Percentiles rank a stretch among this genome's conserved stretches.
phyloP scores from a whole-genome alignment of 1,140 invertebrate genomes.

The Euwallacea similis region DNA sequence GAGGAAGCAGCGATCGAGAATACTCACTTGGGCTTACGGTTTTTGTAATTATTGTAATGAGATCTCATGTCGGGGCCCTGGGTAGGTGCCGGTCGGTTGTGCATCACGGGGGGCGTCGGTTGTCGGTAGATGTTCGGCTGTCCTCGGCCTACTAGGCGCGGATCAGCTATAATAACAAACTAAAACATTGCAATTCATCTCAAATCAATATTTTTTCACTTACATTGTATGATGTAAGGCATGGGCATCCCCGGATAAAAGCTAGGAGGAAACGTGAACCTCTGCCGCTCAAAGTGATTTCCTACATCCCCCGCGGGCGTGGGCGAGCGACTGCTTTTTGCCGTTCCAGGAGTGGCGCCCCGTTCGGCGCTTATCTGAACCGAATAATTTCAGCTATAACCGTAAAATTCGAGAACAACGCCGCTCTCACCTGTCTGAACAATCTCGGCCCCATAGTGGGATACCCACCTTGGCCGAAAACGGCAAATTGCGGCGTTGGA shows the following conservation, averaged over 20 bases:
- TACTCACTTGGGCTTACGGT: constrained; percentile 43
- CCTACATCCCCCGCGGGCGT: constrained; percentile 48
- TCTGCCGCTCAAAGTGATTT: constrained; percentile 45
- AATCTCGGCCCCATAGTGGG: constrained; percentile 41
- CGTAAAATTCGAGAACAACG: background rate
- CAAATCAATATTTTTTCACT: constrained; percentile 30
- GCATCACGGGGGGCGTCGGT: constrained; percentile 34
- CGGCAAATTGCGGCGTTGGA: constrained; percentile 41
- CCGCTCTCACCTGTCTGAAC: constrained; percentile 46
- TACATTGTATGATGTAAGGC: constrained; percentile 51
- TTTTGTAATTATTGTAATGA: constrained; percentile 36
- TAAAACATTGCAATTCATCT: background rate
- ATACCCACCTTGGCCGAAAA: constrained; percentile 37
- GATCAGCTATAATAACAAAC: constrained; percentile 41
- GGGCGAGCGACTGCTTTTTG: constrained; percentile 50
- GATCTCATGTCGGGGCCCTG: constrained; percentile 35
- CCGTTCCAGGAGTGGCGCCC: constrained; percentile 47
- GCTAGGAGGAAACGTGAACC: constrained; percentile 45
- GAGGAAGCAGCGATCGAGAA: background rate
- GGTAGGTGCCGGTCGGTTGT: constrained; percentile 13
- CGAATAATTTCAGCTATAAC: background rate
- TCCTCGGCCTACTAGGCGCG: constrained; percentile 45
- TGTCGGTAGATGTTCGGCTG: constrained; percentile 47
- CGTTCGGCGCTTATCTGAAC: constrained; percentile 47
- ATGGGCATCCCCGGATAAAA: constrained; percentile 51